A percentile compares a stretch with the other conserved stretches of the same genome.
Evolutionary conservation across 2,113 vertebrate species (phyloP).

Genomic region (Leucoraja erinaceus): DNA sequence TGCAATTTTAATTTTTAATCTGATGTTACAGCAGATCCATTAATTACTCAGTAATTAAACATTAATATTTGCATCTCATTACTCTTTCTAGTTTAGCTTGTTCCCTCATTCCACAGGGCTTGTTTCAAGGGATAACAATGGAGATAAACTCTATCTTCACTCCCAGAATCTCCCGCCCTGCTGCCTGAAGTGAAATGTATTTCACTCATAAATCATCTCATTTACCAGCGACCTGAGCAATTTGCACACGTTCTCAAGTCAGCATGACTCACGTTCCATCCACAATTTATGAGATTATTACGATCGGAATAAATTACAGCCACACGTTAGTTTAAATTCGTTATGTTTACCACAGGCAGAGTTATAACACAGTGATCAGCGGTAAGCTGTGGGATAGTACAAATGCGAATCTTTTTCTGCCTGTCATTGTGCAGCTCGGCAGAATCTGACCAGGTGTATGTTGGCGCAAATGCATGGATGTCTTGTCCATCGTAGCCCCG

Average conservation of each 20-base stretch:
- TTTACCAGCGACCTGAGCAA: not conserved
- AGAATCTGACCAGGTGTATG: not conserved
- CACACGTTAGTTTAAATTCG: not conserved
- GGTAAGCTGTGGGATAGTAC: not conserved
- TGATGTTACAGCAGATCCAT: not conserved
- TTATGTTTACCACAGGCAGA: not conserved
- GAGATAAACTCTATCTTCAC: not conserved
- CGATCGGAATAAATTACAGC: not conserved
- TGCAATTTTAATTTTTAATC: conserved; percentile 9
- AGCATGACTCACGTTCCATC: not conserved
- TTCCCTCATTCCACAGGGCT: not conserved
- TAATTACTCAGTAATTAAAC: conserved; percentile 8
- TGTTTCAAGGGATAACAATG: not conserved
- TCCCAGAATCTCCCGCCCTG: not conserved
- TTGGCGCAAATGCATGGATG: not conserved
- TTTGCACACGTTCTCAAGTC: not conserved
- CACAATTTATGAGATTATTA: not conserved
- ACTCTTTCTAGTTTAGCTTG: not conserved
- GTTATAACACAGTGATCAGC: not conserved
- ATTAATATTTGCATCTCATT: conserved; percentile 22
- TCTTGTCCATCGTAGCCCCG: not conserved
- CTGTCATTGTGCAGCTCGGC: not conserved
- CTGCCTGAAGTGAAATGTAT: not conserved
- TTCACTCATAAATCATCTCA: not conserved
- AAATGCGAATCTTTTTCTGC: not conserved